Base-by-base conservation (phyloP, 2,797 vertebrate species). In the Myiotriccus ornatus region DNA sequence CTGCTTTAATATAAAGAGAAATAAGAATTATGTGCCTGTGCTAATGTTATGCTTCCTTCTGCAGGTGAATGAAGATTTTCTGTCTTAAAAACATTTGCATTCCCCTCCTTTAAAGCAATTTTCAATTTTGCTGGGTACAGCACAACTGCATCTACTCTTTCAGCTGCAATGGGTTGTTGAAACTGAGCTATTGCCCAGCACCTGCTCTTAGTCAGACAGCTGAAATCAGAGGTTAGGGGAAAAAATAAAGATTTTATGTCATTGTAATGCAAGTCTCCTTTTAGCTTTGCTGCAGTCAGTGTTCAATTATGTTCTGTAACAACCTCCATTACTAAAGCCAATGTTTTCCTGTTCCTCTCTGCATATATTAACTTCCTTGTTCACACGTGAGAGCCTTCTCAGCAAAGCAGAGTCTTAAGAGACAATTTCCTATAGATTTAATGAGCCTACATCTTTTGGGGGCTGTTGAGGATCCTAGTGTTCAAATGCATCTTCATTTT, bases 251-350 rank as follows among this genome's bases (percentile, higher is more conserved):
- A 94, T 94, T 95, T 96, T 94, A 88, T 96, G 94, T 91, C 88
- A 96, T 95, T 96, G 93, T 96, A 92, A 96, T 96, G 94, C 96
- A 96, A 95, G 93, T 92, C 96, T 97, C 93, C 94, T 96, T 95
- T 95, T 93, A 96, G 94, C 87, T 96, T 96, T 97, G 95, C 93
- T 95, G 96, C 93, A 95, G 95, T 96, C 93, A 95, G 95, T 93
- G 93, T 91, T 96, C 94, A 94, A 95, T 95, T 96, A 93, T 76
- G 55, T 87, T 94, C 92, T 89, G 78, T 94, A 96, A 95, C 87
- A 96, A 94, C 84, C 76, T 87, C 92, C 93, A 93, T 95, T 97
- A 96, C 89, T 55, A 78, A 25, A 94, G 73, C 78, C 67, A 90
- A 86, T 79, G 78, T 86, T 96, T 90, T 92, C 93, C 92, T 94